These are phyloP conservation scores for Sinelater perroti DNA, from an alignment of 2,888 invertebrate species.

Conservation along the genomic window DNA sequence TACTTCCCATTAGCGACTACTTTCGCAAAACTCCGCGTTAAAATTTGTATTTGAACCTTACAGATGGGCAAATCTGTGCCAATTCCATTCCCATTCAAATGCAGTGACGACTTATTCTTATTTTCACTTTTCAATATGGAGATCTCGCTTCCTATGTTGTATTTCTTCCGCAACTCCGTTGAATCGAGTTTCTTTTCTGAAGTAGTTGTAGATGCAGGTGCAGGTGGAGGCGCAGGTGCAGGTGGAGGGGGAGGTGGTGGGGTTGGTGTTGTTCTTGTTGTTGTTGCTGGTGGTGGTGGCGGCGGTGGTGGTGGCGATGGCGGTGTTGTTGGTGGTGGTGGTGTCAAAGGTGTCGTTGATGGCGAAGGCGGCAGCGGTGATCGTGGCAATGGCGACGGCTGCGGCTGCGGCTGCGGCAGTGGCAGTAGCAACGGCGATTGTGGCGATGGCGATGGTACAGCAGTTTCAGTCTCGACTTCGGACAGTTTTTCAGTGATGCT, in stretches of 20 bases:
- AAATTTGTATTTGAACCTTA: neutral
- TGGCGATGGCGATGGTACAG: too few relatives aligned
- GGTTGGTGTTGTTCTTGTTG: too few relatives aligned
- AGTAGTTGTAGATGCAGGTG: too few relatives aligned
- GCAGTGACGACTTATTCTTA: neutral
- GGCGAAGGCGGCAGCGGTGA: too few relatives aligned
- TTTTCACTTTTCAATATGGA: slow-evolving; percentile 28
- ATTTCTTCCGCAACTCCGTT: slow-evolving; percentile 25
- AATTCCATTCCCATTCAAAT: slow-evolving; percentile 21
- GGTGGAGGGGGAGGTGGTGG: too few relatives aligned
- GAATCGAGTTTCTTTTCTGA: slow-evolving; percentile 29
- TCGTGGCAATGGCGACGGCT: too few relatives aligned
- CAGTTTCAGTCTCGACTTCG: slow-evolving; percentile 26
- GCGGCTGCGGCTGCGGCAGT: too few relatives aligned
- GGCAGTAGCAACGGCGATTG: too few relatives aligned
- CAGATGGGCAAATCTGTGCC: slow-evolving; percentile 17
- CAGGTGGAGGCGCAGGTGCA: too few relatives aligned
- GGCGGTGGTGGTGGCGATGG: too few relatives aligned
- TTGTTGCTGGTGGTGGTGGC: too few relatives aligned
- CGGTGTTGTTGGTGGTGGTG: too few relatives aligned
- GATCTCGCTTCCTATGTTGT: slow-evolving; percentile 34
- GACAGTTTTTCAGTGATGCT: slow-evolving; percentile 25
- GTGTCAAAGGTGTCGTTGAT: neutral
- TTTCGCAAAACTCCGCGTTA: slow-evolving; percentile 11
- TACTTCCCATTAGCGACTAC: slow-evolving; percentile 3